A percentile compares a stretch with the other conserved stretches of the same genome.
Evolutionary conservation across 2,113 vertebrate genomes (phyloP).

Genomic region (Cyprinodon variegatus): DNA sequence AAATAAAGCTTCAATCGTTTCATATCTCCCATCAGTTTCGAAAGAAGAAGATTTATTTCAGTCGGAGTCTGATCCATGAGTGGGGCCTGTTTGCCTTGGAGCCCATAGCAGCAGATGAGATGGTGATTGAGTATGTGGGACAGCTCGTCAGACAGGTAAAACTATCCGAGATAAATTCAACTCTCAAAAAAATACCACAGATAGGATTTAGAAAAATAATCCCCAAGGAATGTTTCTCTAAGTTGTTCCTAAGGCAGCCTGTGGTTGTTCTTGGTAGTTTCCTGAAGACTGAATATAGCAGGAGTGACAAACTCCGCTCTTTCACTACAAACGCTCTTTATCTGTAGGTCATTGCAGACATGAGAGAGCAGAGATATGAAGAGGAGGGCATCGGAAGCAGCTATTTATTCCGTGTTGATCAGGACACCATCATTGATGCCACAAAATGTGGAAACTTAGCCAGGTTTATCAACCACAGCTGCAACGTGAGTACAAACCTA

Average conservation of each 20-base stretch:
- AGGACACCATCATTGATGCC: slow-evolving; percentile 97
- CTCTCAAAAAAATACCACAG: not conserved
- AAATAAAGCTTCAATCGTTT: not conserved
- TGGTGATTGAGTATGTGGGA: slow-evolving; percentile 98
- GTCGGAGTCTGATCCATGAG: slow-evolving; percentile 96
- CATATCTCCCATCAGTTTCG: slow-evolving; percentile 83
- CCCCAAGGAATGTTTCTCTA: slow-evolving; percentile 8
- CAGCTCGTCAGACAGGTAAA: slow-evolving; percentile 95
- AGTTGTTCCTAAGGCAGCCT: slow-evolving; percentile 11
- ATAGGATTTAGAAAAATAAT: not conserved
- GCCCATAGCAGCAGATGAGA: slow-evolving; percentile 95
- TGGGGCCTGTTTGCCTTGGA: slow-evolving; percentile 99
- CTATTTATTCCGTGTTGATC: slow-evolving; percentile 96
- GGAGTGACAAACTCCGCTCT: slow-evolving; percentile 21
- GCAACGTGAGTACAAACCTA: slow-evolving; percentile 86
- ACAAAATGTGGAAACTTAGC: slow-evolving; percentile 96
- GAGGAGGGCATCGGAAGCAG: slow-evolving; percentile 97
- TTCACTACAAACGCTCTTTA: slow-evolving; percentile 2
- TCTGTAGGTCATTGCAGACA: slow-evolving; percentile 92
- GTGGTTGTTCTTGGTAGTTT: slow-evolving; percentile 46
- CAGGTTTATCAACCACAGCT: slow-evolving; percentile 98
- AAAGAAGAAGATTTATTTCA: slow-evolving; percentile 95
- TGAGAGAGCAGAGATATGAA: slow-evolving; percentile 94
- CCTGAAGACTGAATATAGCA: slow-evolving; percentile 10
- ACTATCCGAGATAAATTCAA: not conserved